Evolutionary conservation across 2,113 vertebrate genomes (phyloP).

Genomic region (Charina bottae): DNA sequence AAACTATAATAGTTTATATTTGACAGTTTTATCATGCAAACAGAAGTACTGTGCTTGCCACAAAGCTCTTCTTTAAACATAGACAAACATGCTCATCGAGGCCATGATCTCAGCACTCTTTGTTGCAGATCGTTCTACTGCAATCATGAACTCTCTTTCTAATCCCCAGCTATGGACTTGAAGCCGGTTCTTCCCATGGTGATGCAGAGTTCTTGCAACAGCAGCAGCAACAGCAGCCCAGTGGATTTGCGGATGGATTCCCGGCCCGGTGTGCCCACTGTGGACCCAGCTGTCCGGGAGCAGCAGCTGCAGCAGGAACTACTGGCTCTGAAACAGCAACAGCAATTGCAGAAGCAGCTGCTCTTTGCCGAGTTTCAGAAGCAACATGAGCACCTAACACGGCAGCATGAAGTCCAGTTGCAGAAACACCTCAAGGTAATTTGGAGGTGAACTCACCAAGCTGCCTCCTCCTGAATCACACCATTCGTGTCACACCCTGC

Average conservation of each 20-base stretch:
- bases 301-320: conserved; percentile 94
- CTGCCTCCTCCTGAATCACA: background rate
- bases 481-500: background rate
- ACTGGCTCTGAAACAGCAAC: conserved; percentile 90
- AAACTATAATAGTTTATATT: background rate
- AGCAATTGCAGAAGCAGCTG: conserved; percentile 94
- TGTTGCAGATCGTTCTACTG: background rate
- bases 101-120: background rate
- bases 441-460: background rate
- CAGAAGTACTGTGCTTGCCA: background rate
- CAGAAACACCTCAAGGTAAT: conserved; percentile 94
- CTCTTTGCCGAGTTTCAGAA: conserved; percentile 96
- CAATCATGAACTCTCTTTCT: conserved; percentile 19
- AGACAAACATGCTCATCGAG: background rate
- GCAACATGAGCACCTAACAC: conserved; percentile 90
- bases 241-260: conserved; percentile 84
- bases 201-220: conserved; percentile 80
- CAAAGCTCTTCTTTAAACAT: background rate
- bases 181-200: conserved; percentile 83
- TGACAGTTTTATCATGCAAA: background rate
- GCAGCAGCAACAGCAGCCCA: conserved; percentile 72
- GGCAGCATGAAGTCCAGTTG: conserved; percentile 93
- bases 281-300: conserved; percentile 83
- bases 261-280: conserved; percentile 53
- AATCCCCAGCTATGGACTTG: conserved; percentile 82